These are phyloP conservation scores for Meiosimyza decipiens DNA, from an alignment of 2,888 invertebrate genomes.

Conservation along the genomic window DNA sequence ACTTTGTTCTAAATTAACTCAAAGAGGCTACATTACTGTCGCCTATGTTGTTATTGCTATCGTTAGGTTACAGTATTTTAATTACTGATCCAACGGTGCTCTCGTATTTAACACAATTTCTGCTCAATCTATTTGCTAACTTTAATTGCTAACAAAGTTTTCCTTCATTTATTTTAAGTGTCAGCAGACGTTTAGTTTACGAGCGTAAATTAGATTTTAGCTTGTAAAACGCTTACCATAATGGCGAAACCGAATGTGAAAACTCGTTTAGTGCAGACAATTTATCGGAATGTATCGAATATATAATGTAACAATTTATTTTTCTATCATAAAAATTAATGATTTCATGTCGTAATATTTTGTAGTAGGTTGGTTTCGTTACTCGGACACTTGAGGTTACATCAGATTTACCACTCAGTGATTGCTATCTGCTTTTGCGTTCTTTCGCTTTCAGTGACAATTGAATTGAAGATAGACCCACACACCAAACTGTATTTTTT, in stretches of 20 bases:
- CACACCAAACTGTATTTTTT: no score
- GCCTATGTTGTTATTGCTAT: neutral
- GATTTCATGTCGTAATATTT: neutral
- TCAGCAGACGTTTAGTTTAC: neutral
- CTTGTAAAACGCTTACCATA: no score
- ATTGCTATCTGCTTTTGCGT: no score
- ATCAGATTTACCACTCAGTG: no score
- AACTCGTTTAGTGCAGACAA: neutral
- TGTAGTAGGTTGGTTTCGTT: no score
- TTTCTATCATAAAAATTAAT: neutral
- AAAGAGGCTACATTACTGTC: neutral
- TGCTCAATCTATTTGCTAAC: constrained; percentile 1
- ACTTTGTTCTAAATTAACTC: constrained; percentile 5
- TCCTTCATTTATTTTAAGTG: neutral
- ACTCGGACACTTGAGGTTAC: no score
- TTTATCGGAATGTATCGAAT: neutral
- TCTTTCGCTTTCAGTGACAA: no score
- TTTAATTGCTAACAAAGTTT: neutral
- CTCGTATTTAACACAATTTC: constrained; percentile 22
- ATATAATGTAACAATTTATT: constrained; percentile 8
- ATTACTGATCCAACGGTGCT: constrained; percentile 14
- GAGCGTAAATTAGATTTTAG: neutral
- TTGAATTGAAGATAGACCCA: no score
- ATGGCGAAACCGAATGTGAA: no score
- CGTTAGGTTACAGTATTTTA: constrained; percentile 6